A percentile compares a stretch with the other conserved stretches of the same genome.
phyloP scores from a whole-genome alignment of 2,888 invertebrate species.

The Anoplius nigerrimus region DNA sequence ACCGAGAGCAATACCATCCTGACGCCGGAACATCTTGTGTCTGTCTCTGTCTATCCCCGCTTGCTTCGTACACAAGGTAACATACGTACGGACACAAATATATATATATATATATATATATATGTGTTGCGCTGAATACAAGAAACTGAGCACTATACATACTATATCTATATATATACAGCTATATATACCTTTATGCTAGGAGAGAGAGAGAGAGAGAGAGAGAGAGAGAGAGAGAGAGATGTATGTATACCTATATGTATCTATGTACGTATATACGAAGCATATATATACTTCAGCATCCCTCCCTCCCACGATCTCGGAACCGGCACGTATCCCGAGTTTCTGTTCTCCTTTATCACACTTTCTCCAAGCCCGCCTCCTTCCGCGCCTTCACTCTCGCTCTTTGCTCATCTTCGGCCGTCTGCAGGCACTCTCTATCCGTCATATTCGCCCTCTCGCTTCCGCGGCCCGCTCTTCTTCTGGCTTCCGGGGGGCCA shows the following conservation, averaged over 20 bases:
- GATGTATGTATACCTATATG: not conserved
- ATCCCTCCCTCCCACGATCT: conserved; percentile 3
- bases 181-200: no score
- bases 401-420: conserved; percentile 48
- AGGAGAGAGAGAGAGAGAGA: no score
- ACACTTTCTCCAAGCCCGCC: conserved; percentile 36
- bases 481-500: conserved; percentile 30
- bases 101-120: no score
- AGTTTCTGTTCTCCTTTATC: conserved; percentile 20
- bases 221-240: conserved; percentile 4
- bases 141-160: no score
- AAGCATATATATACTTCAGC: conserved; percentile 15
- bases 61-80: no score
- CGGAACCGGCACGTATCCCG: not conserved
- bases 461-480: conserved; percentile 6
- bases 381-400: conserved; percentile 33
- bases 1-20: conserved; percentile 60
- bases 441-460: conserved; percentile 45
- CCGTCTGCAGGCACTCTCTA: conserved; percentile 50
- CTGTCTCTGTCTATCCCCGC: conserved; percentile 22
- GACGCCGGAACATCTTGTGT: conserved; percentile 53
- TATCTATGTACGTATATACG: no score
- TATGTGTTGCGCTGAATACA: no score
- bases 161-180: no score
- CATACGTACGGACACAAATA: no score